Conservation (phyloP, 2,113 vertebrate genomes). For the Ceyx margarethae region DNA sequence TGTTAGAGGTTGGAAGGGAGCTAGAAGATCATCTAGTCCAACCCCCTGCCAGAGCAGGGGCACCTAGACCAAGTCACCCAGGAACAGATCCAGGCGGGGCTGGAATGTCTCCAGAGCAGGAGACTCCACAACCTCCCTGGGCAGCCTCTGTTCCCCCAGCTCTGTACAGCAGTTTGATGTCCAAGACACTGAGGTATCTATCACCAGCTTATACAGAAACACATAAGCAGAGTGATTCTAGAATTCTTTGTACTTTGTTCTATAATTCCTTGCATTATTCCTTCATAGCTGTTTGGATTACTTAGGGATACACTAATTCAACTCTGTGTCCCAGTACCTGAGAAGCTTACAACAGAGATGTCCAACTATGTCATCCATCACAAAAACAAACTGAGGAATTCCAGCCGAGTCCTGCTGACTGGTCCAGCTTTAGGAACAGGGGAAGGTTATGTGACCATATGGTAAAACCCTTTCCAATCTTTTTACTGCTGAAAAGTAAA, state of each 20-base stretch:
- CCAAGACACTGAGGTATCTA: not conserved
- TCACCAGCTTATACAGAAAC: not conserved
- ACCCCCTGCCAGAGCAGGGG: too few species aligned
- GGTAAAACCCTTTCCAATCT: conserved; percentile 16
- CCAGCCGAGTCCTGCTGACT: not conserved
- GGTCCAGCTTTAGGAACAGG: not conserved
- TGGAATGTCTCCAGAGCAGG: too few species aligned
- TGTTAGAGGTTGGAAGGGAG: too few species aligned
- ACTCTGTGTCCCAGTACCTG: not conserved
- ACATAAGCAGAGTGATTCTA: not conserved
- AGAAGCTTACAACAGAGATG: not conserved
- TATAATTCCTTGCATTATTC: not conserved
- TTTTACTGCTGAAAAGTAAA: conserved; percentile 27
- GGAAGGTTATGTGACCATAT: not conserved
- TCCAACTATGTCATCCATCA: not conserved
- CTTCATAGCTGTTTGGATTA: not conserved
- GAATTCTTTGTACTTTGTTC: not conserved
- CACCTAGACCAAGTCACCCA: too few species aligned
- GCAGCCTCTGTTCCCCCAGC: too few species aligned
- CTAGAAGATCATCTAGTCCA: too few species aligned
- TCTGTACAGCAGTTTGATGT: not conserved
- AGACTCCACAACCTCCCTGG: too few species aligned
- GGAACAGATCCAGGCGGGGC: too few species aligned
- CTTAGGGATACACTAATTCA: not conserved
- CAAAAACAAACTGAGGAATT: not conserved